Evolutionary conservation across 2,797 vertebrate genomes (phyloP), one percentile per base, ranked within the genome.

Genomic region (Gymnoscopelus microlampas): DNA sequence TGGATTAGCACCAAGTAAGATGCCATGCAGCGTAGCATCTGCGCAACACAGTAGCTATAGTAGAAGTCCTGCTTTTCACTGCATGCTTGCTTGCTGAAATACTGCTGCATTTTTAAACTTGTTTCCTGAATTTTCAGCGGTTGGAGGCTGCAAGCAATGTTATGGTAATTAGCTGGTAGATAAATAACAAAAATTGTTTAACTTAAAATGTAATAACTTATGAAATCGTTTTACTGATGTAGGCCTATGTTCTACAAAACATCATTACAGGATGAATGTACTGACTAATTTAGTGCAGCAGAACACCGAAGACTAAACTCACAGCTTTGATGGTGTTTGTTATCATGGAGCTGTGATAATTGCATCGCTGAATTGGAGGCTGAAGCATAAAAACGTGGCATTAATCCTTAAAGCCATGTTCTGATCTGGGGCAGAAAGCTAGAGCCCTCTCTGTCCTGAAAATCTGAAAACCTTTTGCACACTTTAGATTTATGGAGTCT

Each of bases 241-340:
- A 5, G 32, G 32, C 5, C 32, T 6, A 44, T 8, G 39, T 44
- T 44, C 39, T 9, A 44, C 8, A 44, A 44, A 44, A 10, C 39
- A 44, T 44, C 2, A 44, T 44, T 44, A 44, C 39, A 7, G 39
- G 39, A 44, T 44, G 39, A 10, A 44, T 44, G 39, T 10, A 10
- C 39, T 3, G 9, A 44, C 39, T 44, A 44, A 44, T 44, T 10
- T 10, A 44, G 2, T 44, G 3, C 39, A 44, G 39, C 39, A 8
- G 39, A 10, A 44, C 39, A 44, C 39, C 9, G 39, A 44, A 8
- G 39, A 44, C 8, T 8, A 44, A 7, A 2, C 39, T 10, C 39
- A 10, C 8, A 24, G 83, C 85, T 87, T 84, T 88, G 85, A 90
- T 85, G 70, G 63, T 24, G 61, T 61, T 79, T 23, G 61, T 61